phyloP scores from a whole-genome alignment of 2,113 vertebrate species.

The Mixornis gularis region DNA sequence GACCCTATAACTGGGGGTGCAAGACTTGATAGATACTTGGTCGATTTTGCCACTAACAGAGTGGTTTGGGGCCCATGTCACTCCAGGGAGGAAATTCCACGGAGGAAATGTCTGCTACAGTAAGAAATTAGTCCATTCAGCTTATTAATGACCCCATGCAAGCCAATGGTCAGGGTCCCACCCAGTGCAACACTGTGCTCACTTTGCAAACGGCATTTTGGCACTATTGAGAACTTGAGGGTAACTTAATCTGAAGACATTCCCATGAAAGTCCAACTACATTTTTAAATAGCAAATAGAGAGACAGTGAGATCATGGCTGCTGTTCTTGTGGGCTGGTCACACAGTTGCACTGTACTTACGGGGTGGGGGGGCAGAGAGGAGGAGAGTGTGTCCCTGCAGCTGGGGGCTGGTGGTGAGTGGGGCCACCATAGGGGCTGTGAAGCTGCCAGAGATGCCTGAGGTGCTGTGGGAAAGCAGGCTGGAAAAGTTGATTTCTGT shows the following conservation, averaged over 20 bases:
- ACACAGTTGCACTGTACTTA: not conserved
- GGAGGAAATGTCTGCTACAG: not conserved
- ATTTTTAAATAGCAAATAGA: constrained; percentile 48
- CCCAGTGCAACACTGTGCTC: fast-evolving
- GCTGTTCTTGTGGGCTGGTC: fast-evolving
- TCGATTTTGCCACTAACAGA: not conserved
- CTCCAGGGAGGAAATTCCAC: not conserved
- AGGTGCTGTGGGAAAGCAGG: not conserved
- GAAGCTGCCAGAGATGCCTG: not conserved
- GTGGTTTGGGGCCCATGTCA: not conserved
- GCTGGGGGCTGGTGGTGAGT: fast-evolving
- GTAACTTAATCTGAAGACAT: constrained; percentile 30
- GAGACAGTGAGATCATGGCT: constrained; percentile 41
- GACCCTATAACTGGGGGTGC: not conserved
- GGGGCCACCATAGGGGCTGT: not conserved
- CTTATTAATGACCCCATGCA: not conserved
- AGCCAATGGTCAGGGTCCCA: fast-evolving
- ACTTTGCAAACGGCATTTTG: not conserved
- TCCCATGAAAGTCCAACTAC: not conserved
- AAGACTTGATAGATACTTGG: not conserved
- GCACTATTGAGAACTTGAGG: not conserved
- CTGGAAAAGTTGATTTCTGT: not conserved
- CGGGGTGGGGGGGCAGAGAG: fast-evolving
- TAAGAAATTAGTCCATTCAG: not conserved
- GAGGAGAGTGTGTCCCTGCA: not conserved